phyloP scores from a whole-genome alignment of 2,113 vertebrate species.

The Tretioscincus oriximinensis region DNA sequence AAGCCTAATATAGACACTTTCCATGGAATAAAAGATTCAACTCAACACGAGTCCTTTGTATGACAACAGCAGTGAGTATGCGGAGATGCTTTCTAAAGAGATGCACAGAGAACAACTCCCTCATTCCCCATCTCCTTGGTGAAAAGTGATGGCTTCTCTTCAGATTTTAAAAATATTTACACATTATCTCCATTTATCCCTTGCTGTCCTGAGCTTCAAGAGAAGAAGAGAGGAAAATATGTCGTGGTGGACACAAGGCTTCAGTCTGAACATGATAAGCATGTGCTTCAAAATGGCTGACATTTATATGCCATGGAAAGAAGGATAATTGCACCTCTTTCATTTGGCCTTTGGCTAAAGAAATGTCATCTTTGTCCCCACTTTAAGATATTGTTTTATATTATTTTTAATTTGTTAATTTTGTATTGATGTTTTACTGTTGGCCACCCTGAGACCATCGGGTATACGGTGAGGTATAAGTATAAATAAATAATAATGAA shows the following conservation, averaged over 20 bases:
- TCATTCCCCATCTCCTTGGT: slow-evolving; percentile 21
- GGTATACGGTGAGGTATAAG: no score
- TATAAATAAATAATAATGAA: no score
- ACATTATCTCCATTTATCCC: neutral
- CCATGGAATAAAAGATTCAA: slow-evolving; percentile 66
- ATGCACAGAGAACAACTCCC: slow-evolving; percentile 41
- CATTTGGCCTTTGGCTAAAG: no score
- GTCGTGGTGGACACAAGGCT: slow-evolving; percentile 54
- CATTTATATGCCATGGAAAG: slow-evolving; percentile 32
- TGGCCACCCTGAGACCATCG: no score
- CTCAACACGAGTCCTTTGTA: slow-evolving; percentile 70
- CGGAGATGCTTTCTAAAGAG: slow-evolving; percentile 52
- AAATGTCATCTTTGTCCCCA: no score
- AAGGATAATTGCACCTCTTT: slow-evolving; percentile 37
- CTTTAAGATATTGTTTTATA: no score
- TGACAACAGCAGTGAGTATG: slow-evolving; percentile 56
- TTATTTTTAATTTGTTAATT: no score
- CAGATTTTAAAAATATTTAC: slow-evolving; percentile 22
- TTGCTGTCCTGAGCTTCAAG: neutral
- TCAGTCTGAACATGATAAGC: slow-evolving; percentile 37
- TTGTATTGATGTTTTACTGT: no score
- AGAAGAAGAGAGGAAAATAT: neutral
- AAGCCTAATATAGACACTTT: slow-evolving; percentile 62
- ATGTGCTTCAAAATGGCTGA: slow-evolving; percentile 61
- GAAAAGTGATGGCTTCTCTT: slow-evolving; percentile 42